These are phyloP conservation scores for Vollenhovia emeryi DNA, from an alignment of 1,140 invertebrate species.

Conservation along the genomic window DNA sequence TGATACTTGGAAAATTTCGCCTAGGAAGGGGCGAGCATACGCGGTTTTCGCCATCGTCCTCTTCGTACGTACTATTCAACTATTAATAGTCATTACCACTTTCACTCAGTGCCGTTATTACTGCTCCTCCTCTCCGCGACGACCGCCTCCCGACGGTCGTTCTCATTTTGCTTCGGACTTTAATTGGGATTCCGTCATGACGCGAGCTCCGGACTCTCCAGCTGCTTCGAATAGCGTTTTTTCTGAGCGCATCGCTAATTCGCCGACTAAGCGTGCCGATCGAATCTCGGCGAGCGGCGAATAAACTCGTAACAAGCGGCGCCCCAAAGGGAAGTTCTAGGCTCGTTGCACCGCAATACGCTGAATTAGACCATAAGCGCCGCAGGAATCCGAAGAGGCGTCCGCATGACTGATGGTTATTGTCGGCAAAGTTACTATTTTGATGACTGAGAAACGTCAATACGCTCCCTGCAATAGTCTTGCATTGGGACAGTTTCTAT, in stretches of 20 bases:
- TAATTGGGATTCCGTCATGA: slow-evolving; percentile 60
- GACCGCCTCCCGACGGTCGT: background rate
- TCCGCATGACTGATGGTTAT: background rate
- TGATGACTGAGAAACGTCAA: background rate
- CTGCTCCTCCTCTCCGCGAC: background rate
- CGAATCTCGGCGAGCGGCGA: slow-evolving; percentile 52
- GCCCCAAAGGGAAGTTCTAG: slow-evolving; percentile 32
- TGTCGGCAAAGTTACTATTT: background rate
- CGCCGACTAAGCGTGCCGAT: slow-evolving; percentile 58
- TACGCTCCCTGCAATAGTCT: background rate
- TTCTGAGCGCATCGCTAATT: slow-evolving; percentile 58
- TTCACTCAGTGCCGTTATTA: slow-evolving; percentile 41
- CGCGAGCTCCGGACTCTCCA: slow-evolving; percentile 31
- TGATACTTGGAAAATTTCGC: background rate
- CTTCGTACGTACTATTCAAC: slow-evolving; percentile 32
- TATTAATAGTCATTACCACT: slow-evolving; percentile 58
- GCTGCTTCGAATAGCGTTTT: slow-evolving; percentile 58
- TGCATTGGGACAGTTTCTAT: background rate
- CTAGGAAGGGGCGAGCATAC: background rate
- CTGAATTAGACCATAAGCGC: slow-evolving; percentile 38
- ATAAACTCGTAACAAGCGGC: slow-evolving; percentile 54
- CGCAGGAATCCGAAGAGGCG: background rate
- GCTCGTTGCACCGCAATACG: slow-evolving; percentile 39
- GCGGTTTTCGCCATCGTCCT: slow-evolving; percentile 10
- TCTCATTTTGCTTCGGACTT: slow-evolving; percentile 53